Base-by-base conservation (phyloP, 2,113 vertebrate genomes). In the Brienomyrus longianalis region DNA sequence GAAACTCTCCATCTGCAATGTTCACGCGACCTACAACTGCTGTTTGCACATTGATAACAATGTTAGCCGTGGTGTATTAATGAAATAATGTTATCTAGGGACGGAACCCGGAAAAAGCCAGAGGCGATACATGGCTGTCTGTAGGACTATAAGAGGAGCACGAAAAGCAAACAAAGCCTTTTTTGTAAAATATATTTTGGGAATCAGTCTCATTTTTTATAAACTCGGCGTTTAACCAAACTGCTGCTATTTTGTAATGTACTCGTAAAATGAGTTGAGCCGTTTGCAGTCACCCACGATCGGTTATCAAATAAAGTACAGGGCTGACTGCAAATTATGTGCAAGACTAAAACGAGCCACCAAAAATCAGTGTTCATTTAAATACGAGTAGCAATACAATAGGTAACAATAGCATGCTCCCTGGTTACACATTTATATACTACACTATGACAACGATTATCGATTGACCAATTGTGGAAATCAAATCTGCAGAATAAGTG, bases 81-180 rank as follows among this genome's bases (percentile, higher is more conserved):
- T 88, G 92, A 83, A 85, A 93, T 31, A 92, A 92, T 35, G 92
- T 89, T 93, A 92, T 93, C 93, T 93, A 92, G 93, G 94, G 94
- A 94, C 93, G 92, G 91, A 93, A 94, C 93, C 92, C 91, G 93
- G 93, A 93, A 93, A 92, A 91, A 94, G 93, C 94, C 93, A 94
- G 94, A 93, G 94, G 94, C 94, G 51, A 94, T 93, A 92, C n/a
- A 88, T 93, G 93, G 92, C 93, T 56, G 93, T 93, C 92, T 94
- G 35, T 43, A 90, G 92, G 77, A 90, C 87, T 90, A 91, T 93
- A 54, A 47, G 91, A 93, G 90, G 74, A 91, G 90, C 74, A 56
- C 90, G 89, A 90, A 88, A 89, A 90, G 91, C 93, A 92, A 94
- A 95, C 94, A 95, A 96, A 95, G 93, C 93, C 83, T 52, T 92